Evolutionary conservation across 35 echinoderm and acorn worm species (phyloP).

Genomic region (Heliocidaris erythrogramma): DNA sequence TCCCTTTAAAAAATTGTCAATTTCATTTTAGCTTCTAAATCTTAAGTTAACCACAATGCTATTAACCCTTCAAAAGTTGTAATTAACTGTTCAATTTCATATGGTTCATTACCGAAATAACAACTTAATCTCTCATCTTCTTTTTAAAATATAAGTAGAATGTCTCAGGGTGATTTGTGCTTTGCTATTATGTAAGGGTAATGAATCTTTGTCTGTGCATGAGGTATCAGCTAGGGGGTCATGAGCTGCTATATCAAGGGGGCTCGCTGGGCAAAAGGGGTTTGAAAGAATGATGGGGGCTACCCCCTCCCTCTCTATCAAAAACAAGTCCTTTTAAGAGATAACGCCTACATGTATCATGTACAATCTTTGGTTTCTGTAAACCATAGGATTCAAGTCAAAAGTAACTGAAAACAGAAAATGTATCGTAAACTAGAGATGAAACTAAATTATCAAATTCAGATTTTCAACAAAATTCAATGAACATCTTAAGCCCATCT

Average conservation of each 20-base stretch:
- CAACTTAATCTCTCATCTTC: no score
- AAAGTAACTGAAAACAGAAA: neutral
- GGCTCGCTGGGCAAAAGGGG: neutral
- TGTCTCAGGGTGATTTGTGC: neutral
- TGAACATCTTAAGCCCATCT: no score
- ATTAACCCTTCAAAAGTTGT: no score
- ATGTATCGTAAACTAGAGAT: neutral
- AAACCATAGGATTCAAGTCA: neutral
- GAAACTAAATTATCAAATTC: neutral
- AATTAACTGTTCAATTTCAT: no score
- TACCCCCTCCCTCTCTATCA: neutral
- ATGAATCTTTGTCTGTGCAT: neutral
- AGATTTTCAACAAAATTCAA: no score
- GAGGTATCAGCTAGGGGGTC: neutral
- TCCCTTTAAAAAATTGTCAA: no score
- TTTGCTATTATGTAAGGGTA: neutral
- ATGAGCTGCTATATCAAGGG: neutral
- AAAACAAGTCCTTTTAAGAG: neutral
- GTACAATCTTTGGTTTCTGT: no score
- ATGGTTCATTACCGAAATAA: no score
- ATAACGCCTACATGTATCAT: neutral
- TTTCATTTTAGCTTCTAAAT: no score
- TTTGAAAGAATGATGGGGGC: neutral
- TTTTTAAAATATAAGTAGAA: no score
- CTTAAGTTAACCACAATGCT: no score